phyloP scores from a whole-genome alignment of 1,140 invertebrate genomes.

The Saxidomus purpurata region DNA sequence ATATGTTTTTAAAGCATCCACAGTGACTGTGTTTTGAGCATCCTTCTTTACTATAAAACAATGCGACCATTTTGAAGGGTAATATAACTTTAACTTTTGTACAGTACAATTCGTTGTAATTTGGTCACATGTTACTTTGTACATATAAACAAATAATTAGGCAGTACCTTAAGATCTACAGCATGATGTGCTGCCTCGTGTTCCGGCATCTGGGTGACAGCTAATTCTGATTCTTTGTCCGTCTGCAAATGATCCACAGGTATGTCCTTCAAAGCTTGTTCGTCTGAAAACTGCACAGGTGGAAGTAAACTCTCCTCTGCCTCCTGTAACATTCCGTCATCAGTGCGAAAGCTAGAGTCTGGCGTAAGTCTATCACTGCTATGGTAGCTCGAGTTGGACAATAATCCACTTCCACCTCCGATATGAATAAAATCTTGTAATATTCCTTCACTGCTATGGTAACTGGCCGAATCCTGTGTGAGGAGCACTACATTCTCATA shows the following conservation, averaged over 20 bases:
- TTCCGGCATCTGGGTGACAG: slow-evolving; percentile 32
- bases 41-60: no score
- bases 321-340: slow-evolving; percentile 50
- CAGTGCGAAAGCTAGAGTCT: slow-evolving; percentile 10
- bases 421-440: slow-evolving; percentile 53
- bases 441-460: slow-evolving; percentile 37
- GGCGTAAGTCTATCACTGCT: slow-evolving; percentile 29
- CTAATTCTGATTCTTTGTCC: slow-evolving; percentile 32
- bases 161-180: slow-evolving; percentile 38
- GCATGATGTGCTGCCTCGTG: background rate
- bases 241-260: slow-evolving; percentile 52
- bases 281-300: slow-evolving; percentile 56
- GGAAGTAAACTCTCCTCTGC: slow-evolving; percentile 61
- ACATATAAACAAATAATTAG: no score
- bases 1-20: no score
- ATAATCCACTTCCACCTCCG: background rate
- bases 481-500: slow-evolving; percentile 45
- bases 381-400: background rate
- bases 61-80: no score
- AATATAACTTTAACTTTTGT: no score
- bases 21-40: no score
- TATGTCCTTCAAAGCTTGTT: slow-evolving; percentile 51
- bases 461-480: slow-evolving; percentile 52
- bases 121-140: no score
- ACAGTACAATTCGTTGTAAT: no score